Percentiles rank a stretch among this genome's conserved stretches.
Evolutionary conservation across 2,888 invertebrate species (phyloP).

Genomic region (Synanthedon andrenaeformis): DNA sequence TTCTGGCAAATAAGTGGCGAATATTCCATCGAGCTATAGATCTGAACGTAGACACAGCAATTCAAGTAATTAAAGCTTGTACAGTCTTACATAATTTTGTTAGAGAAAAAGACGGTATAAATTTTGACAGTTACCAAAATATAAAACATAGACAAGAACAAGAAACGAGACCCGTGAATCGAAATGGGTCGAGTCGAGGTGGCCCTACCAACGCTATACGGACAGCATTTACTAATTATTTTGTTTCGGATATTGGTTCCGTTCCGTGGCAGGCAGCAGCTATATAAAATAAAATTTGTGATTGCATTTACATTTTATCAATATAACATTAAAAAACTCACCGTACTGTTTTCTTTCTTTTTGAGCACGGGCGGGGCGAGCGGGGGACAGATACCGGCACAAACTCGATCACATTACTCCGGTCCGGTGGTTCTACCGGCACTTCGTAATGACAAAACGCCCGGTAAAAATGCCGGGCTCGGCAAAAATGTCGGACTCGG

Average conservation of each 20-base stretch:
- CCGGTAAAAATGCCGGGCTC: no score
- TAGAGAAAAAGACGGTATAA: no score
- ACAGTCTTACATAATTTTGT: no score
- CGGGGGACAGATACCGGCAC: no score
- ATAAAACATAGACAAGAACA: conserved; percentile 15
- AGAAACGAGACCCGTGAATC: conserved; percentile 3
- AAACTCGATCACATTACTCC: no score
- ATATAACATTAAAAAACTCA: not conserved
- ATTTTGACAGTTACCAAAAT: conserved; percentile 16
- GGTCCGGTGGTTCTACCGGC: no score
- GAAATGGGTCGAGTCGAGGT: not conserved
- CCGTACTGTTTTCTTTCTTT: not conserved
- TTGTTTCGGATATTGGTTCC: conserved; percentile 2
- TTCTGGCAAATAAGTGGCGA: conserved; percentile 6
- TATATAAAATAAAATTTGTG: conserved; percentile 1
- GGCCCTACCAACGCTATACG: conserved; percentile 4
- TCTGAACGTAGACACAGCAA: no score
- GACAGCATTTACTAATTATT: conserved; percentile 5
- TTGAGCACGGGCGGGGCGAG: not conserved
- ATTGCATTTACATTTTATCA: not conserved
- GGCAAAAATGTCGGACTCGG: no score
- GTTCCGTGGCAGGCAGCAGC: conserved; percentile 1
- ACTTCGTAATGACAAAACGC: no score
- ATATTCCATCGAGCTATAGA: not conserved
- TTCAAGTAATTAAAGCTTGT: no score